Percentiles rank a stretch among this genome's conserved stretches.
Conservation (phyloP, 1,140 invertebrate species). For the Holcopasites calliopsidis region DNA sequence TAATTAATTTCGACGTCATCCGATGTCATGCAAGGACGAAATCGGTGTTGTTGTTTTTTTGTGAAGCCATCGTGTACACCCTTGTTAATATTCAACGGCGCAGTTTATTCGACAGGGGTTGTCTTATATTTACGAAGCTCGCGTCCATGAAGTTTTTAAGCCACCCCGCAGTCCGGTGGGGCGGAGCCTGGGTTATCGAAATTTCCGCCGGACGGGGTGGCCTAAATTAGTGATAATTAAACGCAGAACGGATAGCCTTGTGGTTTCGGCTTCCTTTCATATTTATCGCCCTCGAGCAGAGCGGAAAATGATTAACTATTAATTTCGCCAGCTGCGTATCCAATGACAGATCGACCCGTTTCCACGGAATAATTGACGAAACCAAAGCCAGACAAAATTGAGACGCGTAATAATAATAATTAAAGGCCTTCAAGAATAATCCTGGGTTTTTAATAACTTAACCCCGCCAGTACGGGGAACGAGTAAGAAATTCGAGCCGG, state of each 20-base stretch:
- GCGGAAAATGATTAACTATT: slow-evolving; percentile 6
- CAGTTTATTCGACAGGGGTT: too few species aligned
- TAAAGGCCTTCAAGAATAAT: too few species aligned
- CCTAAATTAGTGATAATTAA: slow-evolving; percentile 24
- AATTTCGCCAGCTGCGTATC: neutral
- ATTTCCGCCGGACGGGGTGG: neutral
- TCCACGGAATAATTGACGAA: too few species aligned
- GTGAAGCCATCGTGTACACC: too few species aligned
- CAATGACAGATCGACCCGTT: too few species aligned
- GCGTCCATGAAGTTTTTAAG: neutral
- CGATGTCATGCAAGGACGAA: neutral
- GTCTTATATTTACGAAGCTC: too few species aligned
- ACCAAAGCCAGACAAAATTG: too few species aligned
- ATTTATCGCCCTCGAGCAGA: neutral
- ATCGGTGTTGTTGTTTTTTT: neutral
- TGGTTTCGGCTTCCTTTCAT: neutral
- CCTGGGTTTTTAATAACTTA: too few species aligned
- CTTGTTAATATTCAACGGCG: too few species aligned
- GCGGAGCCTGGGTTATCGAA: neutral
- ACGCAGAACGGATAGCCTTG: slow-evolving; percentile 10
- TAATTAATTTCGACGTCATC: slow-evolving; percentile 18
- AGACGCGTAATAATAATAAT: too few species aligned
- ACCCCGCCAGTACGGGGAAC: neutral
- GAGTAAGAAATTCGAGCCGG: neutral
- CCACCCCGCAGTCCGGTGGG: neutral